These are phyloP conservation scores for Cyprinodon tularosa DNA, from an alignment of 2,113 vertebrate species.

Conservation along the genomic window DNA sequence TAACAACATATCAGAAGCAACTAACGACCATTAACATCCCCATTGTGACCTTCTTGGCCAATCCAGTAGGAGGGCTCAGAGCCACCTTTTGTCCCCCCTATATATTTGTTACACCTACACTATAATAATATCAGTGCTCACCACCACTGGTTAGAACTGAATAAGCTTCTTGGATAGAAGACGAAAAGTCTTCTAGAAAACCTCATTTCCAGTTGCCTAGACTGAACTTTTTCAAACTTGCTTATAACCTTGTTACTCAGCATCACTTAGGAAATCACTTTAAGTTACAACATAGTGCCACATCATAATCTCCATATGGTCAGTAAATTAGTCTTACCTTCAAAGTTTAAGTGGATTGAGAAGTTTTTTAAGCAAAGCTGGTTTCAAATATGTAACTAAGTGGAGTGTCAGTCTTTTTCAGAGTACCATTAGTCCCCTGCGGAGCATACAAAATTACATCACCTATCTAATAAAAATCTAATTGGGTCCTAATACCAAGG, in stretches of 20 bases:
- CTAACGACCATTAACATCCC: no score
- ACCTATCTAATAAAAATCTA: constrained; percentile 62
- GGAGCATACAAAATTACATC: constrained; percentile 50
- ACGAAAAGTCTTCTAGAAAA: no score
- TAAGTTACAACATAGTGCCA: not conserved
- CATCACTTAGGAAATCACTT: not conserved
- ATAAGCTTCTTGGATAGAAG: no score
- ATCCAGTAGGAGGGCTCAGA: no score
- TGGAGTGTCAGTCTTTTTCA: constrained; percentile 21
- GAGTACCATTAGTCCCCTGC: constrained; percentile 34
- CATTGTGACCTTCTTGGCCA: no score
- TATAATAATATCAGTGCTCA: no score
- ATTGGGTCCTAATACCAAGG: constrained; percentile 38
- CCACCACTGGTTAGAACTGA: no score
- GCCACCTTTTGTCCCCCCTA: no score
- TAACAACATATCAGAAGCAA: no score
- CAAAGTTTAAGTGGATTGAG: constrained; percentile 6
- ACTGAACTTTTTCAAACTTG: not conserved
- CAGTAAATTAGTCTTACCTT: constrained; percentile 8
- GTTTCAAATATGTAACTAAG: constrained; percentile 14
- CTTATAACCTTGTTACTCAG: not conserved
- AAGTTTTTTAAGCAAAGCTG: constrained; percentile 20
- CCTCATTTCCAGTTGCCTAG: no score
- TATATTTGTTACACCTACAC: no score
- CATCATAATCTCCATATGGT: constrained; percentile 2